Base-by-base conservation (phyloP, 1,140 invertebrate species). In the Adelges cooleyi region DNA sequence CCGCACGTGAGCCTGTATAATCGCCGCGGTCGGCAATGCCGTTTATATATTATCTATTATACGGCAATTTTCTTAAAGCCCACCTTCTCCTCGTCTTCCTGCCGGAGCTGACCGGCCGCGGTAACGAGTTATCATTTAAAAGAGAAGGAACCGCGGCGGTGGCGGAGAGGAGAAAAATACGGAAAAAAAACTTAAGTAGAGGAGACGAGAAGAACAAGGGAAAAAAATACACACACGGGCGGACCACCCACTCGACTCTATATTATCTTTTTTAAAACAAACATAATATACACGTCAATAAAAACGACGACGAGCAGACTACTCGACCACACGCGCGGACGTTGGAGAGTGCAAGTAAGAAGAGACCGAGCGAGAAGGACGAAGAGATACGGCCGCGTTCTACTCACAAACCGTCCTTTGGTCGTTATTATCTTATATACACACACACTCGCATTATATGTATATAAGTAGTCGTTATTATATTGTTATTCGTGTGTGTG, bases 261-360 rank as follows among this genome's bases (percentile, higher is more conserved):
- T 20, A 38, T 56, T 56, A 27, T 56, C 23, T 56, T 56, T 56
- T 56, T 56, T 56, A 56, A 56, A 56, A 56, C 53, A 56, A 56
- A 56, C 53, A 56, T 56, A n/a, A n/a, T n/a, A 44, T 56, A 44
- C 53, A 56, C 53, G 53, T 56, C 53, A 56, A 56, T 56, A 56
- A 56, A 56, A 56, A 44, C 38, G 22, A 40, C 36, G 40, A 42
- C 29, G 29, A 33, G 29, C 27, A 50, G 25, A 42, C 38, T 44
- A 56, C 38, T 56, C 53, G 53, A 56, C 53, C 53, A 56, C 53
- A 56, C 53, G 38, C 52, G 4, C 51, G 18, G 17, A 8, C 33
- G 36, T 33, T 33, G 5, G 29, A 33, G 5, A 33, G 29, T 6
- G 29, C 5, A 5, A 11, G 29, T 6, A 33, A 33, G 11, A 33